These are phyloP conservation scores for Intellagama lesueurii DNA, from an alignment of 2,797 vertebrate genomes.

Conservation along the genomic window DNA sequence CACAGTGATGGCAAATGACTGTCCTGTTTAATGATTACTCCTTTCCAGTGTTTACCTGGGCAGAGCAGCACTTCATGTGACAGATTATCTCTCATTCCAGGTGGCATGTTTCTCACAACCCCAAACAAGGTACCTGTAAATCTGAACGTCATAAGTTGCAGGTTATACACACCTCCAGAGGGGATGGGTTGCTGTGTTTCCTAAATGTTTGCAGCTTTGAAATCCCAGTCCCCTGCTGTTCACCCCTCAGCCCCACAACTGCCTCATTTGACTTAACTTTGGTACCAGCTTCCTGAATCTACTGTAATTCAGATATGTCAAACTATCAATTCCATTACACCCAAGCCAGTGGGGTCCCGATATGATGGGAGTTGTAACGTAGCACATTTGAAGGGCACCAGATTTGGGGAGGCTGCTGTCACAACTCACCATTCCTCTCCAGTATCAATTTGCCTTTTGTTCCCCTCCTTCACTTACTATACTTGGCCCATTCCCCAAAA, in stretches of 20 bases:
- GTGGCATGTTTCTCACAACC: constrained; percentile 79
- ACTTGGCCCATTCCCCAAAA: too few relatives aligned
- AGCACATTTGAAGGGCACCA: not conserved
- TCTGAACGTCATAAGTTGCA: constrained; percentile 23
- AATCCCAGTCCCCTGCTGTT: not conserved
- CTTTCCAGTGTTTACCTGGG: constrained; percentile 77
- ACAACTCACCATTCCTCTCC: too few relatives aligned
- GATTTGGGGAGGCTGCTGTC: too few relatives aligned
- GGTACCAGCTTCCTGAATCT: not conserved
- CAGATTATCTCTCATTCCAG: constrained; percentile 77
- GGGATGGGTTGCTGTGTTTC: too few relatives aligned
- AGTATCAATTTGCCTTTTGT: too few relatives aligned
- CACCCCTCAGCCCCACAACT: not conserved
- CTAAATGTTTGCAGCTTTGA: constrained; percentile 1
- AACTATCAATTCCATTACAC: not conserved
- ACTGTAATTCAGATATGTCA: not conserved
- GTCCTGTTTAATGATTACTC: constrained; percentile 80
- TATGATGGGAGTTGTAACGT: not conserved
- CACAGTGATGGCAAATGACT: constrained; percentile 49
- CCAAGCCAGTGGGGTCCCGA: not conserved
- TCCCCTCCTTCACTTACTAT: too few relatives aligned
- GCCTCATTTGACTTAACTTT: not conserved
- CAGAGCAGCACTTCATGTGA: constrained; percentile 69
- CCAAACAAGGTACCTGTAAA: constrained; percentile 69
- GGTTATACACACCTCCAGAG: not conserved